A percentile compares a stretch with the other conserved stretches of the same genome.
Conservation (phyloP, 1,140 invertebrate species). For the Sminthurides bifidus region DNA sequence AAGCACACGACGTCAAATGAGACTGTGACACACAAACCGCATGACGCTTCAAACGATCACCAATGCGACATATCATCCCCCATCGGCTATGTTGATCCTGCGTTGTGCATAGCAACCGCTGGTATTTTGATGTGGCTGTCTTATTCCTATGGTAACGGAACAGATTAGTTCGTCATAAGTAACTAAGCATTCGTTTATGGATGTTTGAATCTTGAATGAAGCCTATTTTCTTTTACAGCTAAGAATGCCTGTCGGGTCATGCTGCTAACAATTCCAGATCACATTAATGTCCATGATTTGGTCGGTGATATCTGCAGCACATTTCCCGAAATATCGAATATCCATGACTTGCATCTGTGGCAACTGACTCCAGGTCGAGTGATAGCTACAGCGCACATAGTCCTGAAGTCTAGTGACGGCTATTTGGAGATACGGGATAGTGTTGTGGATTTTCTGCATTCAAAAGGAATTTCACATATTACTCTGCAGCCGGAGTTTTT, state of each 20-base stretch:
- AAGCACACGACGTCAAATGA: too few relatives aligned
- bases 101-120: conserved; percentile 53
- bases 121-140: conserved; percentile 50
- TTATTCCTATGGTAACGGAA: conserved; percentile 47
- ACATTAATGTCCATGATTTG: conserved; percentile 51
- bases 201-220: conserved; percentile 25
- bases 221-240: conserved; percentile 42
- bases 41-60: too few relatives aligned
- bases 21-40: too few relatives aligned
- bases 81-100: conserved; percentile 59
- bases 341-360: conserved; percentile 74
- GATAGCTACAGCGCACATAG: conserved; percentile 59
- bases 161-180: not conserved
- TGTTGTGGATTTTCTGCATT: conserved; percentile 50
- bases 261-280: conserved; percentile 65
- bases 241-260: conserved; percentile 65
- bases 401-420: conserved; percentile 52
- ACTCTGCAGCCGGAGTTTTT: conserved; percentile 68
- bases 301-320: conserved; percentile 44
- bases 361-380: conserved; percentile 56
- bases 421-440: conserved; percentile 28
- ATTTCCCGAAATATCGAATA: conserved; percentile 65
- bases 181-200: not conserved
- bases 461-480: conserved; percentile 60
- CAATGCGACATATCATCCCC: too few relatives aligned